These are phyloP conservation scores for Oscheius sp. DNA, from an alignment of 2,888 invertebrate species.

Conservation along the genomic window DNA sequence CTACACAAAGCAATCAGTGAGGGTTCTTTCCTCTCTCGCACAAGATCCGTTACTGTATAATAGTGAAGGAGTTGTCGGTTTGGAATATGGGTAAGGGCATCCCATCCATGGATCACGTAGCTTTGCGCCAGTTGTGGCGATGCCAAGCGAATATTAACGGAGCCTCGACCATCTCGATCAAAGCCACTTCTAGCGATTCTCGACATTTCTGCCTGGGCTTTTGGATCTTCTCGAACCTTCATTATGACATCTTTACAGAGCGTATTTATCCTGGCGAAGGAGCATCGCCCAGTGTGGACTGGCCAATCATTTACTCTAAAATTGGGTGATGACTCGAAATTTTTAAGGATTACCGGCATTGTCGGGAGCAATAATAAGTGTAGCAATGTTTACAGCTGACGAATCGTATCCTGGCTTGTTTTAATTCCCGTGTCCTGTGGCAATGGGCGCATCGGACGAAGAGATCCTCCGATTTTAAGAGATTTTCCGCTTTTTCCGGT, in stretches of 20 bases:
- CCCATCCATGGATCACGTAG: conserved; percentile 78
- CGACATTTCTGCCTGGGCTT: conserved; percentile 80
- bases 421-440: conserved; percentile 74
- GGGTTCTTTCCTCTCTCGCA: conserved; percentile 68
- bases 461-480: conserved; percentile 59
- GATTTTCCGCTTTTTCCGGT: conserved; percentile 69
- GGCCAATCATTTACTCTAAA: conserved; percentile 86
- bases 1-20: conserved; percentile 80
- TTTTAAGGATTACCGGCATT: conserved; percentile 47
- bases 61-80: conserved; percentile 66
- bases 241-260: conserved; percentile 81
- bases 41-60: conserved; percentile 67
- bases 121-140: conserved; percentile 81
- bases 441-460: conserved; percentile 73
- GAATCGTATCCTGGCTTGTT: conserved; percentile 84
- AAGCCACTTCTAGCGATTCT: conserved; percentile 86
- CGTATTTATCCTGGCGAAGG: conserved; percentile 89
- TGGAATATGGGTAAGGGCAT: conserved; percentile 80
- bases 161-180: conserved; percentile 83
- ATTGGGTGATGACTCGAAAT: conserved; percentile 77
- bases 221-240: conserved; percentile 75
- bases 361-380: conserved; percentile 87
- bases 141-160: conserved; percentile 89
- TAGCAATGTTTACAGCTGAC: conserved; percentile 95
- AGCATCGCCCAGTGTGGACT: conserved; percentile 87